Conservation (phyloP, 2,797 vertebrate genomes). For the Cossypha caffra region DNA sequence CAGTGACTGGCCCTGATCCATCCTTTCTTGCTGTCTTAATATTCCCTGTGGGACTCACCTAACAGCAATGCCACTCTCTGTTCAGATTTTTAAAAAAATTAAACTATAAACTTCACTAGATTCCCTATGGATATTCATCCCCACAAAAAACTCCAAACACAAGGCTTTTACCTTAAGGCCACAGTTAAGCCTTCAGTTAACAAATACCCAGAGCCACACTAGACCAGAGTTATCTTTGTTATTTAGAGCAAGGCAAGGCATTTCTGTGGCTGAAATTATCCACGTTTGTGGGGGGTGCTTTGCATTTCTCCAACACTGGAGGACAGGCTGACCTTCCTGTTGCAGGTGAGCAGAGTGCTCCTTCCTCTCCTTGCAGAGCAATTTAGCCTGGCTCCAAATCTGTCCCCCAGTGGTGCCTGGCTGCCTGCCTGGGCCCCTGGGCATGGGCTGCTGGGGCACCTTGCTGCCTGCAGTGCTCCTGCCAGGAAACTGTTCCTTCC, state of each 20-base stretch:
- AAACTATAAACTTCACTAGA: background rate
- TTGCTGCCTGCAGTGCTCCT: background rate
- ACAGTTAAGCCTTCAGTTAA: background rate
- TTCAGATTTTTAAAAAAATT: background rate
- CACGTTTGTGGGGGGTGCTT: background rate
- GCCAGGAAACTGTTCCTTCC: background rate
- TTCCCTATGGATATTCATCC: background rate
- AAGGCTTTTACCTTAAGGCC: background rate
- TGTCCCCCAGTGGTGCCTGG: background rate
- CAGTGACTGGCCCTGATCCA: background rate
- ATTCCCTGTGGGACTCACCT: background rate
- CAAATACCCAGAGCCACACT: background rate
- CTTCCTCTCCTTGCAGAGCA: background rate
- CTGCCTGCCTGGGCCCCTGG: background rate
- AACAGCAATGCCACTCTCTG: background rate
- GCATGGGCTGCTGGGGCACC: background rate
- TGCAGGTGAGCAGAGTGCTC: background rate
- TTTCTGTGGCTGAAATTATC: background rate
- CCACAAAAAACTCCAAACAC: background rate
- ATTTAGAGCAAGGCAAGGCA: background rate
- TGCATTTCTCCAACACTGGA: rapidly evolving
- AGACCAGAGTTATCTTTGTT: background rate
- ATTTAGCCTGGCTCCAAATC: background rate
- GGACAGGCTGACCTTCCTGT: background rate
- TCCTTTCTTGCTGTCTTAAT: background rate